Percentiles rank a stretch among this genome's conserved stretches.
Evolutionary conservation across 2,888 invertebrate genomes (phyloP).

Genomic region (Steinernema carpocapsae): DNA sequence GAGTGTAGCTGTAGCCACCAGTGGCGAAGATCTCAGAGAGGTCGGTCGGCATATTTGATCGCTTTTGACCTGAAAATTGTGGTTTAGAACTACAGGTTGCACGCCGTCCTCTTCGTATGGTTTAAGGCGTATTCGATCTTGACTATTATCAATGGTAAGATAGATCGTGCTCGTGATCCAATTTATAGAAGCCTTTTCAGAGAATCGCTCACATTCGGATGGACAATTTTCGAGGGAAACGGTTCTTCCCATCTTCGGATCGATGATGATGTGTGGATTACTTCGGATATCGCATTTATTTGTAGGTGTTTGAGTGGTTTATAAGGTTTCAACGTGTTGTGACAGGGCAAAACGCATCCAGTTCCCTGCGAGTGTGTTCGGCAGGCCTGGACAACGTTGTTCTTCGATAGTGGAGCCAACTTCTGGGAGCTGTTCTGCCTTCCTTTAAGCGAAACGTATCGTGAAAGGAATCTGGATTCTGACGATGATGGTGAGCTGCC

Average conservation of each 20-base stretch:
- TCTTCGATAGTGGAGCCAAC: not conserved
- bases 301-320: too few species aligned
- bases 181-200: not conserved
- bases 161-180: too few species aligned
- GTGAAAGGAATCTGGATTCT: not conserved
- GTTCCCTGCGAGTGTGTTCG: not conserved
- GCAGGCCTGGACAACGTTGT: not conserved
- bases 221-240: not conserved
- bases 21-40: not conserved
- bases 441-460: not conserved
- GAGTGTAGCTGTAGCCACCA: not conserved
- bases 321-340: not conserved
- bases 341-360: not conserved
- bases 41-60: not conserved
- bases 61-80: not conserved
- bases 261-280: slow-evolving; percentile 8
- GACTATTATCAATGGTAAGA: not conserved
- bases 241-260: not conserved
- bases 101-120: slow-evolving; percentile 2
- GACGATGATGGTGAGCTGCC: not conserved
- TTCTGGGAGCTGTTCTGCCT: slow-evolving; percentile 1
- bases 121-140: not conserved
- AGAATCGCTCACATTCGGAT: not conserved
- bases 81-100: not conserved
- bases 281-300: not conserved